Evolutionary conservation across 2,888 invertebrate species (phyloP), one percentile per base, ranked within the genome.

Genomic region (Agriopis marginaria): DNA sequence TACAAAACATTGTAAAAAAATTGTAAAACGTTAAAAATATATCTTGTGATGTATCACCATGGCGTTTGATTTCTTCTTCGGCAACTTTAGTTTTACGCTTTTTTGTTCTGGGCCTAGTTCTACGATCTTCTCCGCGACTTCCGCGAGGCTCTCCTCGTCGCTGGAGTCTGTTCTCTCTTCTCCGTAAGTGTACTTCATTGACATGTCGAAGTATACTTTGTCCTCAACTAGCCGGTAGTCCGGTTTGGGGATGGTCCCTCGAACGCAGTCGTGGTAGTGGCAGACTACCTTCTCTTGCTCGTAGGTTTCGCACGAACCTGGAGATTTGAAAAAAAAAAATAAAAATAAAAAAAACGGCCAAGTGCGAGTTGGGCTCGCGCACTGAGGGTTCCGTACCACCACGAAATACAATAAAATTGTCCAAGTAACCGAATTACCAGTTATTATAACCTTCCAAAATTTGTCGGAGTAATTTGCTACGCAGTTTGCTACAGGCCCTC

Each of bases 221-320:
- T 94, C 90, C 64, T 94, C 93, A 0, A 94, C 91, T 54, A 93
- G 77, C 0, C 90, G 80, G 73, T 94, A 94, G 78, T 94, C 93
- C 0, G 91, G 89, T 68, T 89, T 92, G 0, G 84, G 76, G 0
- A 93, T 77, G 0, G 93, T 93, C 0, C 93, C 94, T 59, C 95
- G 86, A 10, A 96, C 80, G 75, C 94, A 95, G 81, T 96, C 96
- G 82, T 95, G 94, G 83, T 96, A 96, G 70, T 90, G 88, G 55
- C 92, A 89, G 0, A 96, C 95, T n/a, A 93, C 92, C 70, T 94
- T 94, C 75, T 96, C 96, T 82, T 96, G 96, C 70, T 95, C 95
- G 66, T 92, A 92, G 0, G 96, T 96, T 83, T 96, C 96, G 64
- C 96, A 95, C 2, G 96, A 96, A 39, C 96, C 95, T 81, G 94